A percentile compares a stretch with the other conserved stretches of the same genome.
Evolutionary conservation across 2,888 invertebrate genomes (phyloP).

Genomic region (Drosophila neonasuta): DNA sequence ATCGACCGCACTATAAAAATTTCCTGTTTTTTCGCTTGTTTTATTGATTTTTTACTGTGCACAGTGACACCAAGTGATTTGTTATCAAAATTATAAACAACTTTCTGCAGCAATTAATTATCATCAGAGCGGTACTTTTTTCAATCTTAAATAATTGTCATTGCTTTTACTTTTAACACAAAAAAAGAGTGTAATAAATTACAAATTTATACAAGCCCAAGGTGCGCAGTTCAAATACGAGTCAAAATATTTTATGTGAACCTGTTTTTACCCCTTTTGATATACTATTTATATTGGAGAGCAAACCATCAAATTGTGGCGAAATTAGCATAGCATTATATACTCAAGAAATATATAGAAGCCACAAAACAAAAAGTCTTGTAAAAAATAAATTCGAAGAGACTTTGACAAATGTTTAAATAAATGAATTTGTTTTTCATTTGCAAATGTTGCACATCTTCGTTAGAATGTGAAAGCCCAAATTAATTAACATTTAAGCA

Average conservation of each 20-base stretch:
- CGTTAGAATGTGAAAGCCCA: neutral
- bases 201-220: neutral
- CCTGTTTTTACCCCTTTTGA: constrained; percentile 7
- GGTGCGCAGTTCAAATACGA: neutral
- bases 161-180: neutral
- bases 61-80: neutral
- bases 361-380: neutral
- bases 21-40: constrained; percentile 5
- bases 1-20: neutral
- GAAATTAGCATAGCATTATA: constrained; percentile 9
- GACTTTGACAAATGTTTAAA: neutral
- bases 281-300: constrained; percentile 16
- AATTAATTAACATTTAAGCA: neutral
- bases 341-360: neutral
- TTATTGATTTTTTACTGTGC: neutral
- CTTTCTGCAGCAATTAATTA: neutral
- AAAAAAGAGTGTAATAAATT: neutral
- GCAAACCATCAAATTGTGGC: neutral
- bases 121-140: neutral
- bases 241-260: constrained; percentile 8
- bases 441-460: neutral
- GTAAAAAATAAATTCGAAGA: neutral
- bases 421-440: neutral
- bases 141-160: neutral
- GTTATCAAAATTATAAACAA: neutral